Evolutionary conservation across 2,888 invertebrate species (phyloP), one percentile per base, ranked within the genome.

Genomic region (Leptinotarsa peninsularis): DNA sequence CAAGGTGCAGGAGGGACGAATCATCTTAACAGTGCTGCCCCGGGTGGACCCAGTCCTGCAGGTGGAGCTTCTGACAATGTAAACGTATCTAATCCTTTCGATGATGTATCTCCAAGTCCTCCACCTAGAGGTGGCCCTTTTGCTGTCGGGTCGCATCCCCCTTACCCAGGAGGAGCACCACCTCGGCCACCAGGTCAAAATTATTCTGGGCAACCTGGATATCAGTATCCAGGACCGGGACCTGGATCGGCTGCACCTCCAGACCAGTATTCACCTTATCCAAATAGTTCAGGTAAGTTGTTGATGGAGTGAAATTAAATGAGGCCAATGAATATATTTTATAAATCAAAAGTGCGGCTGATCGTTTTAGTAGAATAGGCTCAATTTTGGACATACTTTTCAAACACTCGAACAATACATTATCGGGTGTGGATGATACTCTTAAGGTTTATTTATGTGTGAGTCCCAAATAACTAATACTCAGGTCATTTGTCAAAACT

Each of bases 21-120:
- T 84, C 88, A 89, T 84, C 84, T 88, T 82, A 87, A 86, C 82
- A 88, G 85, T 84, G 84, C 87, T 79, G 83, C 86, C 76, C 83
- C 88, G 75, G 87, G 88, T 67, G 88, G 88, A 82, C 87, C 88
- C 70, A 88, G 87, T 83, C 87, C 88, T 84, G 87, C 88, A 80
- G 87, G 87, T 83, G 90, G 89, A 87, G 87, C 87, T 79, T 90
- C 90, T 86, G 94, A 94, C 92, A 94, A 94, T 91, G 93, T 95
- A 88, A 94, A 92, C 92, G 94, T 94, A 89, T 94, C 94, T 89
- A 95, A 95, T 91, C 95, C 95, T 84, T 95, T 95, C 91, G 95
- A 95, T 90, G 95, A 95, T 91, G 91, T 91, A 81, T 92, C 92
- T 87, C 91, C 92, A 69, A 88, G 88, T 82, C 88, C 88, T 77